Conservation (phyloP, 2,113 vertebrate genomes). For the Myiopsitta monachus region DNA sequence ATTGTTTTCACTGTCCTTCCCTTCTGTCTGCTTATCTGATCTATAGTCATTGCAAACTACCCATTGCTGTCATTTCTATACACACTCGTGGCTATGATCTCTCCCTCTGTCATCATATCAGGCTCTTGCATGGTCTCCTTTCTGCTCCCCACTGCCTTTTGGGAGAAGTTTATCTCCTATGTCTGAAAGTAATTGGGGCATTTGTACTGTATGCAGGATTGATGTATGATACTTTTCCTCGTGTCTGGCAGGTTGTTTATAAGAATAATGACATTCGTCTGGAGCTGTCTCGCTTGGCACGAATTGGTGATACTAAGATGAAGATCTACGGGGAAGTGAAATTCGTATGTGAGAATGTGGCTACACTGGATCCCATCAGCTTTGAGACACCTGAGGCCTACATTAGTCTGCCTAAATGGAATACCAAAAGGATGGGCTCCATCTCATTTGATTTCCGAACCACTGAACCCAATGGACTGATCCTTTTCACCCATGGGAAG, state of each 20-base stretch:
- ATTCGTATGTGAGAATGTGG: slow-evolving; percentile 94
- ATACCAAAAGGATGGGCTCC: slow-evolving; percentile 95
- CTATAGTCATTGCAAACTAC: neutral
- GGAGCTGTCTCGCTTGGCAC: slow-evolving; percentile 93
- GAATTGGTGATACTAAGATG: slow-evolving; percentile 97
- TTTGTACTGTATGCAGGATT: slow-evolving; percentile 54
- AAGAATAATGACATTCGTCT: slow-evolving; percentile 98
- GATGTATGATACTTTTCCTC: slow-evolving; percentile 69
- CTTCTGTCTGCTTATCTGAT: neutral
- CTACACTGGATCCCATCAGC: slow-evolving; percentile 94
- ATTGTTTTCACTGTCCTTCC: neutral
- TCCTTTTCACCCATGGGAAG: slow-evolving; percentile 95
- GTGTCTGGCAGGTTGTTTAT: slow-evolving; percentile 89
- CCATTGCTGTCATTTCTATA: neutral
- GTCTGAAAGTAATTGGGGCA: slow-evolving; percentile 34
- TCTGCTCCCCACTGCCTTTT: slow-evolving; percentile 3
- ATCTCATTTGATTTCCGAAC: slow-evolving; percentile 98
- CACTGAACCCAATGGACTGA: slow-evolving; percentile 92
- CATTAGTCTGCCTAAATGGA: slow-evolving; percentile 95
- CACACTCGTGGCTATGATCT: neutral
- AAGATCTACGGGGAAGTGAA: slow-evolving; percentile 96
- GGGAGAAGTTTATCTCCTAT: slow-evolving; percentile 21
- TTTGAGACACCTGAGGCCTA: slow-evolving; percentile 94
- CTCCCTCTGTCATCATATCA: neutral
- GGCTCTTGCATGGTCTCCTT: neutral